Evolutionary conservation across 2,797 vertebrate species (phyloP).

Genomic region (Pampus argenteus): DNA sequence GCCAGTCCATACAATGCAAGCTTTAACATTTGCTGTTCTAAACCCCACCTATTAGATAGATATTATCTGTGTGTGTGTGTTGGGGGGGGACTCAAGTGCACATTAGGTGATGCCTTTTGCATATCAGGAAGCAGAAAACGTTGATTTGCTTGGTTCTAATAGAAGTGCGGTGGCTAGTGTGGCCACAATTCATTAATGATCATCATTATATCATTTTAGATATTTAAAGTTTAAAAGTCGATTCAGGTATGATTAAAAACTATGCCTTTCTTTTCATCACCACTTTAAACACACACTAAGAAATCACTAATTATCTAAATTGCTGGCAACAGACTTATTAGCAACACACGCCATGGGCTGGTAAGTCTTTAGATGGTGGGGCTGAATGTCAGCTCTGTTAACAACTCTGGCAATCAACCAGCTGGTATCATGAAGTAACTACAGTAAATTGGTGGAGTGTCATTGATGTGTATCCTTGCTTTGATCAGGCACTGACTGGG

Average conservation of each 20-base stretch:
- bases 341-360: not conserved
- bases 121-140: constrained; percentile 8
- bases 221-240: constrained; percentile 1
- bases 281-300: too few species aligned
- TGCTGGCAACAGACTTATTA: not conserved
- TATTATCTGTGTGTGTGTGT: too few species aligned
- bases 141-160: not conserved
- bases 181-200: too few species aligned
- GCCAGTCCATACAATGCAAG: constrained; percentile 54
- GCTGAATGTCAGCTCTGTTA: constrained; percentile 16
- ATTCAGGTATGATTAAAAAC: not conserved
- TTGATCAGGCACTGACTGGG: not conserved
- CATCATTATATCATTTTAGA: too few species aligned
- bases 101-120: not conserved
- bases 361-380: constrained; percentile 2
- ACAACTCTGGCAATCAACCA: constrained; percentile 5
- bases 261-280: constrained; percentile 3
- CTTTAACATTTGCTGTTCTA: constrained; percentile 18
- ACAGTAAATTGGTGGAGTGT: not conserved
- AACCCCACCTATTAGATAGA: constrained; percentile 12
- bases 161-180: not conserved
- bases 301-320: constrained; percentile 16
- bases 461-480: not conserved
- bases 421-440: not conserved
- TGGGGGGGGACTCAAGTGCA: too few species aligned